Percentiles rank a stretch among this genome's conserved stretches.
These are phyloP conservation scores for Phymorhynchus buccinoides DNA, from an alignment of 1,140 invertebrate genomes.

Conservation along the genomic window DNA sequence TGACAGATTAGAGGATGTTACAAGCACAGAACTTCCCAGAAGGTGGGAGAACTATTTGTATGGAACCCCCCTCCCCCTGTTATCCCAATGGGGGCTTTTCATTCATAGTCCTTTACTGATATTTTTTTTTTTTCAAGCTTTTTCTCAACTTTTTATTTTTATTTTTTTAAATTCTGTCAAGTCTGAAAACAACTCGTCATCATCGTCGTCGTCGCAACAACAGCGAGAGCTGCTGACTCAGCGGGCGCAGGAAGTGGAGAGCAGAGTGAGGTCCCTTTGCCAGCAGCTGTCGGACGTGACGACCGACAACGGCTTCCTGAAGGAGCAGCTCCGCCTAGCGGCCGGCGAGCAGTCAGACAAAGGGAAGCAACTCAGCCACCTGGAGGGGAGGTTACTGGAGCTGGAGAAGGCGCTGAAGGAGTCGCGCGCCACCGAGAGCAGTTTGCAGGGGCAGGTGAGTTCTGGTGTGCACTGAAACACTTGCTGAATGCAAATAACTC, in stretches of 20 bases:
- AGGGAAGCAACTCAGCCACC: conserved; percentile 41
- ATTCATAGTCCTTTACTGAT: too few relatives aligned
- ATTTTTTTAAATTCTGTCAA: too few relatives aligned
- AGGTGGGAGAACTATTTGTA: too few relatives aligned
- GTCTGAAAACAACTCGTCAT: conserved; percentile 1
- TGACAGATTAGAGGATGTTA: too few relatives aligned
- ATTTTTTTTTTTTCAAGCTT: too few relatives aligned
- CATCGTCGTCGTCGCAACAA: too few relatives aligned
- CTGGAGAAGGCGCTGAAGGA: conserved; percentile 34
- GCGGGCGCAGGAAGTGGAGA: conserved; percentile 14
- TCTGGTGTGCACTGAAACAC: too few relatives aligned
- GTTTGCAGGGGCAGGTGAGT: conserved; percentile 29
- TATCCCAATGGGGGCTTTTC: too few relatives aligned
- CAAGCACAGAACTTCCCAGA: too few relatives aligned
- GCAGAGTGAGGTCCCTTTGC: conserved; percentile 23
- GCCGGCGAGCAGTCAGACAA: conserved; percentile 47
- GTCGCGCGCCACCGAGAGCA: neutral
- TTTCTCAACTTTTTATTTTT: too few relatives aligned
- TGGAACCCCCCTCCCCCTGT: too few relatives aligned
- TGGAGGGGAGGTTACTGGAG: conserved; percentile 39
- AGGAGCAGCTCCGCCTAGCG: conserved; percentile 30
- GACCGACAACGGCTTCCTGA: conserved; percentile 18
- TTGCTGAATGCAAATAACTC: too few relatives aligned
- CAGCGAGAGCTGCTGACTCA: neutral
- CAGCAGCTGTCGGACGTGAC: conserved; percentile 30